These are phyloP conservation scores for Pelusios castaneus DNA, from an alignment of 2,113 vertebrate species.

Conservation along the genomic window DNA sequence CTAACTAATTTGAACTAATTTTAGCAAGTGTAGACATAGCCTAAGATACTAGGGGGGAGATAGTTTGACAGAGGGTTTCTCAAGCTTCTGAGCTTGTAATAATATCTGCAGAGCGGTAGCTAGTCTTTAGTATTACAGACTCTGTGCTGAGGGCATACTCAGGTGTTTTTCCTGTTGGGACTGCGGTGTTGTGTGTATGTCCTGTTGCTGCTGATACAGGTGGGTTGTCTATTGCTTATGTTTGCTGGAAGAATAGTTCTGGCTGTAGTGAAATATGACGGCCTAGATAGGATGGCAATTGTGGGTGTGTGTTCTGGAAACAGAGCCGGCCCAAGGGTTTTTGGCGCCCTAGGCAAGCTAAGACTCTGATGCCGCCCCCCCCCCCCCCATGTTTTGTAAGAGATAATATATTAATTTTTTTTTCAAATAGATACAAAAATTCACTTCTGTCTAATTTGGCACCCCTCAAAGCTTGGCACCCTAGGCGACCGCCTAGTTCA, in stretches of 20 bases:
- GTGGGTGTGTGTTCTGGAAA: not conserved
- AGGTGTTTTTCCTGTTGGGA: not conserved
- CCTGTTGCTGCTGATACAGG: not conserved
- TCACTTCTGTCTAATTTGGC: no score
- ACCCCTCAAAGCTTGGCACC: no score
- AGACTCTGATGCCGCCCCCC: no score
- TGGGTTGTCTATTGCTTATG: not conserved
- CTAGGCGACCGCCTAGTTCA: no score
- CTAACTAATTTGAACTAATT: no score
- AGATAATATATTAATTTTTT: no score
- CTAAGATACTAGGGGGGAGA: no score
- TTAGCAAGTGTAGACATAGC: no score
- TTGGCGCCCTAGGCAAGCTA: no score
- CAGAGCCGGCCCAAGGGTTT: no score
- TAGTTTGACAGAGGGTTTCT: not conserved
- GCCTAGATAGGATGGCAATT: not conserved
- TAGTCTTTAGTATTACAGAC: not conserved
- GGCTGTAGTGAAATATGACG: not conserved
- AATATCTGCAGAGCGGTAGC: not conserved
- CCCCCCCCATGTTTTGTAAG: no score
- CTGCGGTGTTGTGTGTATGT: not conserved
- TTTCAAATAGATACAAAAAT: no score
- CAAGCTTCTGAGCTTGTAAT: not conserved
- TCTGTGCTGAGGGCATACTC: not conserved
- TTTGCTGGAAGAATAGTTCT: not conserved